Percentiles rank a stretch among this genome's conserved stretches.
Conservation (phyloP, 37 sponge, comb jelly and placozoan genomes). For the Diacarnus erythraeanus region DNA sequence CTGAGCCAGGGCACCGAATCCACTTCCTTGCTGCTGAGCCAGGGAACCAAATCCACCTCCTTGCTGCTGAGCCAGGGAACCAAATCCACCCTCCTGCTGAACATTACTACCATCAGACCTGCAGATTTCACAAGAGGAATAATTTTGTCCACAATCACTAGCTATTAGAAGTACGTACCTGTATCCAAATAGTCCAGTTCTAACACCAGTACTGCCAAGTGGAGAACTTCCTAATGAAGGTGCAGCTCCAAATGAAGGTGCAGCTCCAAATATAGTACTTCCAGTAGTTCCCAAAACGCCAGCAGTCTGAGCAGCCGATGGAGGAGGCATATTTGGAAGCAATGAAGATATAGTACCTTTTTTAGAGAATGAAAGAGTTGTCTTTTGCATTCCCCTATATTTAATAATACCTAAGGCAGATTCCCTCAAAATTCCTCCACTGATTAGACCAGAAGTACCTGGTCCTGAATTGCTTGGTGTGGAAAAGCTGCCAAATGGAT, state of each 20-base stretch:
- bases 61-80: slow-evolving; percentile 24
- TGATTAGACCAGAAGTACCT: background rate
- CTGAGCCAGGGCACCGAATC: too few species aligned
- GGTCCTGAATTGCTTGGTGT: background rate
- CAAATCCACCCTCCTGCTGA: too few species aligned
- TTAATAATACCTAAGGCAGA: slow-evolving; percentile 23
- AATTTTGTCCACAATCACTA: background rate
- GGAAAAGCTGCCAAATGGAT: slow-evolving; percentile 4
- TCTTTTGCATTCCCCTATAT: too few species aligned
- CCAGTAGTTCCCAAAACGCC: background rate
- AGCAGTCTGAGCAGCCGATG: background rate
- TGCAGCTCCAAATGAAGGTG: slow-evolving; percentile 3
- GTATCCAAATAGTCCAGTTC: background rate
- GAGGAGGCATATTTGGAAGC: background rate
- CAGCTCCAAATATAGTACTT: background rate
- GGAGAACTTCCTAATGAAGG: background rate
- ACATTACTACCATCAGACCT: background rate
- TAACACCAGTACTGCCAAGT: background rate
- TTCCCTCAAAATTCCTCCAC: background rate
- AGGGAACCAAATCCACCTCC: too few species aligned
- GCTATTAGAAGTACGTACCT: background rate
- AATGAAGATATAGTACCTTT: background rate
- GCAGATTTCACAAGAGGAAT: background rate
- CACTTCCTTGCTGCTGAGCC: too few species aligned
- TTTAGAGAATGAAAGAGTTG: background rate